Conservation (phyloP, 2,113 vertebrate species). For the Barnardius zonarius region DNA sequence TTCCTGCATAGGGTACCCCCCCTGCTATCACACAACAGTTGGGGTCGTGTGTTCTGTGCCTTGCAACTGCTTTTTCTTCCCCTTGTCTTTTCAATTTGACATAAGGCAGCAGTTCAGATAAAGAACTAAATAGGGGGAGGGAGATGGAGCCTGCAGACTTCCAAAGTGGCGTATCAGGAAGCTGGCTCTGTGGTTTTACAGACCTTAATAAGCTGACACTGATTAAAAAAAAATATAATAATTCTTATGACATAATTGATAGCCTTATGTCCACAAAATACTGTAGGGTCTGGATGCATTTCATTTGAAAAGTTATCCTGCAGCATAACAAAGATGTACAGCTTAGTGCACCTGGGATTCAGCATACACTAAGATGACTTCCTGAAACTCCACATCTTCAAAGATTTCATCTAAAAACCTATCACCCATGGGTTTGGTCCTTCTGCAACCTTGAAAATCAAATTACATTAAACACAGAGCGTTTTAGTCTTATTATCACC, state of each 20-base stretch:
- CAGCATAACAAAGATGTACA: not conserved
- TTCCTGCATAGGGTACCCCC: constrained; percentile 15
- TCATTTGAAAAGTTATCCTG: not conserved
- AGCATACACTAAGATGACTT: not conserved
- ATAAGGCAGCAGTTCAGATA: constrained; percentile 52
- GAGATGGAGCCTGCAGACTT: not conserved
- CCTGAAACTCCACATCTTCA: not conserved
- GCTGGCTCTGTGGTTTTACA: not conserved
- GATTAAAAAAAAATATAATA: not conserved
- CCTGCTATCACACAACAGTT: constrained; percentile 37
- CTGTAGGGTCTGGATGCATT: not conserved
- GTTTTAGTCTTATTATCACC: not conserved
- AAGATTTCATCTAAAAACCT: not conserved
- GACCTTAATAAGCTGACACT: not conserved
- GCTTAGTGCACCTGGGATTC: not conserved
- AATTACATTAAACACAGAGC: not conserved
- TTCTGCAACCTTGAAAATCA: not conserved
- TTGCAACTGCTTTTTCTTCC: constrained; percentile 11
- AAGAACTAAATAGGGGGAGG: constrained; percentile 15
- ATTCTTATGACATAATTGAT: not conserved
- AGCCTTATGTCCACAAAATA: not conserved
- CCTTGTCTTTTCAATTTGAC: constrained; percentile 7
- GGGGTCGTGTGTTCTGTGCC: not conserved
- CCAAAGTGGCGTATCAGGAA: not conserved
- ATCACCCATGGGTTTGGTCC: not conserved